These are phyloP conservation scores for Misgurnus anguillicaudatus DNA, from an alignment of 2,113 vertebrate genomes.

Conservation along the genomic window DNA sequence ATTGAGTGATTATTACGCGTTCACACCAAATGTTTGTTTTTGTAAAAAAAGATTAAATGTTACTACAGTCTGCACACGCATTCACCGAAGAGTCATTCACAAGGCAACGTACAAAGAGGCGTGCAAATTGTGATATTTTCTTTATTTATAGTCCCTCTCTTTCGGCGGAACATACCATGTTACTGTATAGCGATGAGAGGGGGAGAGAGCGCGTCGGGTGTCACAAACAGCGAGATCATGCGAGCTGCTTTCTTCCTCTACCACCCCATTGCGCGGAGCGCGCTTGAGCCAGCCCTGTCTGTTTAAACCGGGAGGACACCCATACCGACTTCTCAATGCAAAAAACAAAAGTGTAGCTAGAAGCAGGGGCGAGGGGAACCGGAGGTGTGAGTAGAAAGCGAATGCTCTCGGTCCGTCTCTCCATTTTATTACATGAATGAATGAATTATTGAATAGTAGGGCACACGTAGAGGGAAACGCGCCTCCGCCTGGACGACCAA, in stretches of 20 bases:
- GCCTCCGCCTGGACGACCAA: conserved; percentile 72
- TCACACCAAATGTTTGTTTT: neutral
- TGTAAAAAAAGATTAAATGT: conserved; percentile 32
- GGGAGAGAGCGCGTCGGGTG: conserved; percentile 53
- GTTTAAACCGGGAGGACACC: conserved; percentile 99
- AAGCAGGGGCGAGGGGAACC: conserved; percentile 79
- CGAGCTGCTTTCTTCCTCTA: conserved; percentile 51
- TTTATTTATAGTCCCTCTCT: conserved; percentile 78
- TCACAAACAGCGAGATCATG: conserved; percentile 58
- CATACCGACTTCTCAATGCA: conserved; percentile 92
- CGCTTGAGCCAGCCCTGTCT: conserved; percentile 86
- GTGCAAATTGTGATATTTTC: conserved; percentile 70
- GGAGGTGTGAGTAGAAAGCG: conserved; percentile 80
- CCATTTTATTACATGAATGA: conserved; percentile 63
- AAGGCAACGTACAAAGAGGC: conserved; percentile 74
- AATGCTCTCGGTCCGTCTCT: conserved; percentile 62
- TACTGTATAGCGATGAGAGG: conserved; percentile 65
- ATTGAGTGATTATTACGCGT: neutral
- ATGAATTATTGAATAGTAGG: conserved; percentile 74
- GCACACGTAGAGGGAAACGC: conserved; percentile 75
- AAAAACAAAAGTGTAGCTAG: conserved; percentile 83
- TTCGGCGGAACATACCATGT: conserved; percentile 83
- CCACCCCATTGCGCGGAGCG: conserved; percentile 63
- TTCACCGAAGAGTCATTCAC: conserved; percentile 59
- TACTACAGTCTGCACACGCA: conserved; percentile 8